phyloP scores from a whole-genome alignment of 2,797 vertebrate genomes.

The Choloepus didactylus region DNA sequence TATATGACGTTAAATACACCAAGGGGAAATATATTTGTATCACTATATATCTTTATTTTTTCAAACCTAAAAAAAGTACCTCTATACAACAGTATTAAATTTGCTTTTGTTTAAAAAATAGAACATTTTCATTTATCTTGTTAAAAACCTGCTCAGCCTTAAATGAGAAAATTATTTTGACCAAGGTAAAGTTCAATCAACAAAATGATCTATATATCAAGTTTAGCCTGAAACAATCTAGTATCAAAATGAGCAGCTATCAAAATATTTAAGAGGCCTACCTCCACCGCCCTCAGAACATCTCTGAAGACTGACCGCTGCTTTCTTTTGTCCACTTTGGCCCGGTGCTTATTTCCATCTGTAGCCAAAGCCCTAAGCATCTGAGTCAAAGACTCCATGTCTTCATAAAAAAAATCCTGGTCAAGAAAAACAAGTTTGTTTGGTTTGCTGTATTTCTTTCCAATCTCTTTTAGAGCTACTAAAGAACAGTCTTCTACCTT shows the following conservation, averaged over 20 bases:
- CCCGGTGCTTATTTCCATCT: conserved; percentile 97
- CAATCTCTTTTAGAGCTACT: not conserved
- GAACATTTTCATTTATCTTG: not conserved
- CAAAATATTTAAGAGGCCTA: conserved; percentile 80
- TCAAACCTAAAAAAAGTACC: not conserved
- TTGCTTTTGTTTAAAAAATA: not conserved
- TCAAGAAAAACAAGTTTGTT: not conserved
- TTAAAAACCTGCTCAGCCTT: not conserved
- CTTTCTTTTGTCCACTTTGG: conserved; percentile 97
- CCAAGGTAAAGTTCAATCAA: not conserved
- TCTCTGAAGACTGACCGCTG: conserved; percentile 98
- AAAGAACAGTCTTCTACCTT: not conserved
- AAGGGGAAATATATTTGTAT: not conserved
- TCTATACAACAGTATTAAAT: not conserved
- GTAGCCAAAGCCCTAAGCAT: conserved; percentile 95
- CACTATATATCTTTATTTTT: not conserved
- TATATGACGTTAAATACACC: not conserved
- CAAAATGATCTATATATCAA: not conserved
- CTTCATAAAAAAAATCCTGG: conserved; percentile 96
- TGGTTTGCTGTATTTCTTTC: not conserved
- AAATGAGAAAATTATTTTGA: not conserved
- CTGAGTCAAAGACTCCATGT: conserved; percentile 93
- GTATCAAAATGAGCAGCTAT: not conserved
- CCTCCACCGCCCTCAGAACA: conserved; percentile 96
- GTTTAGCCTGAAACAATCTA: not conserved